Base-by-base conservation (phyloP, 1,140 invertebrate species). In the Thaumatotibia leucotreta region DNA sequence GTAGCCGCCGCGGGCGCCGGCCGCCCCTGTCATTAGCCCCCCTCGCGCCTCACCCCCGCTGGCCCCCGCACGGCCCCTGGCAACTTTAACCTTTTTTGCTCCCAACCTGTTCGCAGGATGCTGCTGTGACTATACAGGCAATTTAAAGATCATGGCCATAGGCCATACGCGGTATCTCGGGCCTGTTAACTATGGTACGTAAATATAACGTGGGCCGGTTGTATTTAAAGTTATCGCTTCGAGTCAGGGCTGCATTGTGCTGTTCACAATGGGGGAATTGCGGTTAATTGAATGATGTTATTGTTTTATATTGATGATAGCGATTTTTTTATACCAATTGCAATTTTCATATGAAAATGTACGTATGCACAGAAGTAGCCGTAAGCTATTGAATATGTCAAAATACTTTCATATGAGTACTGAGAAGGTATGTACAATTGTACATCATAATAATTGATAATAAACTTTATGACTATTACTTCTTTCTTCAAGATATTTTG, bases 51-150 rank as follows among this genome's bases (percentile, higher is more conserved):
- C n/a, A n/a, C 20, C 62, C 65, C 62, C 58, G 61, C 50, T 71
- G 77, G 70, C 70, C 72, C 77, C 78, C 66, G 35, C 35, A 39
- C 14, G 35, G 35, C 35, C 35, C 39, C 39, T 45, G 39, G 39
- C 83, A 88, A 89, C 84, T 88, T 89, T 88, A 88, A 88, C 84
- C 86, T 89, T 90, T 90, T 89, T 90, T 90, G 85, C 88, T 86
- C 79, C 82, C 86, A 88, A 90, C 88, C 88, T 88, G 88, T 90
- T 88, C 83, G 77, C 78, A 71, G 78, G 78, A 80, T 73, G 80
- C 80, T 86, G 84, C 86, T 80, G 84, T 80, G 77, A 72, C 77
- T 76, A 66, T 75, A 70, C 75, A 65, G 75, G 86, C 83, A 83
- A 84, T 86, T 84, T 85, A 81, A 87, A 79, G 76, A 79, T 77